Evolutionary conservation across 2,113 vertebrate species (phyloP).

Genomic region (Elephas maximus): DNA sequence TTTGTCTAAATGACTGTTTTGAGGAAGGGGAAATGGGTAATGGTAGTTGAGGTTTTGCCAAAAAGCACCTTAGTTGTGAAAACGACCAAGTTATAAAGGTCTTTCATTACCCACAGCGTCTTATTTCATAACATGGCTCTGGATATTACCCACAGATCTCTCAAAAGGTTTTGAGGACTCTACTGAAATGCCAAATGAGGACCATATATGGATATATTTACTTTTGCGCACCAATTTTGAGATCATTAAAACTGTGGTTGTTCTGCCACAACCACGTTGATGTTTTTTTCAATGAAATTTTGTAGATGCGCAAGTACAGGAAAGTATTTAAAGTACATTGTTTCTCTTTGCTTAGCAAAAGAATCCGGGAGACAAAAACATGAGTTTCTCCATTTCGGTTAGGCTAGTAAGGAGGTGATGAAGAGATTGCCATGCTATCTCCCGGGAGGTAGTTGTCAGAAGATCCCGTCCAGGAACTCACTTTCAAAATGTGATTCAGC

Average conservation of each 20-base stretch:
- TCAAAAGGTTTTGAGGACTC: conserved; percentile 56
- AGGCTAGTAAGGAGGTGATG: conserved; percentile 7
- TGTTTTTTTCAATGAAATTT: conserved; percentile 29
- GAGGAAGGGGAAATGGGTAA: neutral
- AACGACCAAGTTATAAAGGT: neutral
- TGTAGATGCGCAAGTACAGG: neutral
- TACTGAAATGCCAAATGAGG: conserved; percentile 55
- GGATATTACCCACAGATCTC: conserved; percentile 15
- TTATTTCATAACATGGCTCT: conserved; percentile 1
- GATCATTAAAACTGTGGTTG: conserved; percentile 55
- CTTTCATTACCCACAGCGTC: neutral
- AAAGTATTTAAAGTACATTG: conserved; percentile 11
- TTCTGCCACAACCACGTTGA: neutral
- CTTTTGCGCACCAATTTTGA: conserved; percentile 10
- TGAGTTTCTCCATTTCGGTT: conserved; percentile 41
- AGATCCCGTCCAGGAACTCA: conserved; percentile 44
- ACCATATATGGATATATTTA: conserved; percentile 27
- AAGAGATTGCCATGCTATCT: conserved; percentile 45
- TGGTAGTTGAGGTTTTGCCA: conserved; percentile 34
- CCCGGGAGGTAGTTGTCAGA: conserved; percentile 42
- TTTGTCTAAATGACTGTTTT: neutral
- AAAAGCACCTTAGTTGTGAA: conserved; percentile 27
- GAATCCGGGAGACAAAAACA: conserved; percentile 9
- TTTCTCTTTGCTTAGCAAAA: neutral
- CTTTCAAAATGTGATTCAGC: conserved; percentile 54